These are phyloP conservation scores for Zoanthus sociatus DNA, from an alignment of 92 coral and sea anemone species.

Conservation along the genomic window DNA sequence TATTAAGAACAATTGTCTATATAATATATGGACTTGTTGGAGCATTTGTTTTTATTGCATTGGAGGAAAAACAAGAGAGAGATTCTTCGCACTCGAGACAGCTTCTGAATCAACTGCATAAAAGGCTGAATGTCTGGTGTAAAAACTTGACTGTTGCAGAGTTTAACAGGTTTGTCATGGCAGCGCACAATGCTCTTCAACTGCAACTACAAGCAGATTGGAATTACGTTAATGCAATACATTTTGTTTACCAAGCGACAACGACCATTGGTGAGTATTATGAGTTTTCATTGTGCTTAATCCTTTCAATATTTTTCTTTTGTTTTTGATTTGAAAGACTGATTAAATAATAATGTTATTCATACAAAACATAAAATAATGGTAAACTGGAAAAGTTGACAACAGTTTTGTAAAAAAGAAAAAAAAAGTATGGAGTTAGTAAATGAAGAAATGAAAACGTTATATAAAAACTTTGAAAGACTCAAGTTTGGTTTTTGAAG, in stretches of 20 bases:
- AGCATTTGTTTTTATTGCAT: slow-evolving; percentile 2
- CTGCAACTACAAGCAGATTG: slow-evolving; percentile 16
- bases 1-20: slow-evolving; percentile 14
- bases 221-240: slow-evolving; percentile 21
- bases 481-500: no score
- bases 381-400: no score
- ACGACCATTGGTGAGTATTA: slow-evolving; percentile 40
- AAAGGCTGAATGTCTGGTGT: not conserved
- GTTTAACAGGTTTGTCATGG: slow-evolving; percentile 2
- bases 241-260: slow-evolving; percentile 43
- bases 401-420: no score
- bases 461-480: no score
- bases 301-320: no score
- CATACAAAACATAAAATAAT: no score
- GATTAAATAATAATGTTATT: no score
- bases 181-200: slow-evolving; percentile 15
- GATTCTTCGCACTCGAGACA: not conserved
- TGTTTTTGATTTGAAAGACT: no score
- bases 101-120: slow-evolving; percentile 1
- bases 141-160: not conserved
- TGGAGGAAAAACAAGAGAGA: slow-evolving; percentile 2
- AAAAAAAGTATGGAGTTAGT: no score
- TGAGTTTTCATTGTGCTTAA: no score
- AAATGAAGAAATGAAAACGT: no score
- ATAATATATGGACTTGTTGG: slow-evolving; percentile 12